These are phyloP conservation scores for Heliconius melpomene DNA, from an alignment of 1,140 invertebrate species.

Conservation along the genomic window DNA sequence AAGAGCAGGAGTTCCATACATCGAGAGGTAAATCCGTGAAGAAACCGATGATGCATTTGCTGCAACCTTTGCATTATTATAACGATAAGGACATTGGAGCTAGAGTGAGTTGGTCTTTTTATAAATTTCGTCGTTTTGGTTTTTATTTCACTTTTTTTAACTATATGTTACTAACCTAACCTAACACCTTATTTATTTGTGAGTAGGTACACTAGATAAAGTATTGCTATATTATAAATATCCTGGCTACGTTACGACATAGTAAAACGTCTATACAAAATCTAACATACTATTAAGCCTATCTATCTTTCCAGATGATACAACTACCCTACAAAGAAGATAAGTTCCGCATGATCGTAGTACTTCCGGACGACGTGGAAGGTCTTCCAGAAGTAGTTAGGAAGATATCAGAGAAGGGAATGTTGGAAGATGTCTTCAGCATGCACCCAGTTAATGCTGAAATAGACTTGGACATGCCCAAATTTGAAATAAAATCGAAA, in stretches of 20 bases:
- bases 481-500: slow-evolving; percentile 49
- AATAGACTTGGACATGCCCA: slow-evolving; percentile 49
- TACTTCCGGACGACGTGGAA: slow-evolving; percentile 51
- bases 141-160: not conserved
- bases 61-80: slow-evolving; percentile 44
- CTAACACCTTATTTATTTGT: too few relatives aligned
- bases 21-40: slow-evolving; percentile 33
- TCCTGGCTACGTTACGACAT: too few relatives aligned
- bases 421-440: slow-evolving; percentile 44
- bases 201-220: too few relatives aligned
- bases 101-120: slow-evolving; percentile 31
- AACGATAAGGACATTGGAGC: slow-evolving; percentile 45
- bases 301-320: slow-evolving; percentile 40
- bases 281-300: too few relatives aligned
- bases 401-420: slow-evolving; percentile 44
- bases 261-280: too few relatives aligned
- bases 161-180: too few relatives aligned
- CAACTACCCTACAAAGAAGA: slow-evolving; percentile 55
- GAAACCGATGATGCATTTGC: slow-evolving; percentile 51
- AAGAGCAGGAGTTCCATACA: slow-evolving; percentile 49
- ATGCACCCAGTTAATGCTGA: slow-evolving; percentile 14
- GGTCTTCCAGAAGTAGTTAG: slow-evolving; percentile 45
- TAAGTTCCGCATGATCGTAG: slow-evolving; percentile 56
- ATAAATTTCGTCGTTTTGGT: too few relatives aligned
- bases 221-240: too few relatives aligned